Evolutionary conservation across 92 coral and sea anemone species (phyloP), one percentile per base, ranked within the genome.

Genomic region (Chrysogorgia sp.): DNA sequence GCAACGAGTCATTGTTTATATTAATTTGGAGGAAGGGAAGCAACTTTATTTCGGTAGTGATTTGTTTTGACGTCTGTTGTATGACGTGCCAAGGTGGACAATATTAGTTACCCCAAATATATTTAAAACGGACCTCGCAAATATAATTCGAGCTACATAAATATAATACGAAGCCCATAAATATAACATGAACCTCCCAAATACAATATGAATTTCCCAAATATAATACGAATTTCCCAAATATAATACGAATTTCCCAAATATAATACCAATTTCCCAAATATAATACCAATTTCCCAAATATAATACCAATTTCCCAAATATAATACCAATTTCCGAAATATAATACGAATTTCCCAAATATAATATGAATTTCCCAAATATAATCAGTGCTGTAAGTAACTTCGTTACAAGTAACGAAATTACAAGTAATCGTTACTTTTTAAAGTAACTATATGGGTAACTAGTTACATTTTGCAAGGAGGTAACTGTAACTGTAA

Each of bases 61-160:
- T n/a, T n/a, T n/a, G n/a, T n/a, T n/a, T n/a, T n/a, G n/a, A n/a
- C n/a, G n/a, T n/a, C 59, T 17, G 5, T 52, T 6, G 22, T 58
- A 58, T 58, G 63, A 31, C 63, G 63, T 31, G 63, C 63, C 26
- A 58, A 58, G 63, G 31, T 58, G 63, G 63, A 58, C 63, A 58
- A 58, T 58, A 58, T 22, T 58, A 25, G 63, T 22, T n/a, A 58
- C 25, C 30, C 32, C 63, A 9, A 24, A 57, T 21, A 57, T 57
- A 37, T 37, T 37, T 37, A 37, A 37, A 37, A 37, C 43, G 43
- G 43, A 37, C 43, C 43, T 37, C 43, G 43, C 43, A 37, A 37
- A 37, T 52, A 58, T 58, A 24, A 23, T 58, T 17, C 7, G 30
- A 58, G 23, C 17, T 2, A 2, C 63, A 10, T 31, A 58, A 58